Base-by-base conservation (phyloP, 2,113 vertebrate species). In the Archilochus colubris region DNA sequence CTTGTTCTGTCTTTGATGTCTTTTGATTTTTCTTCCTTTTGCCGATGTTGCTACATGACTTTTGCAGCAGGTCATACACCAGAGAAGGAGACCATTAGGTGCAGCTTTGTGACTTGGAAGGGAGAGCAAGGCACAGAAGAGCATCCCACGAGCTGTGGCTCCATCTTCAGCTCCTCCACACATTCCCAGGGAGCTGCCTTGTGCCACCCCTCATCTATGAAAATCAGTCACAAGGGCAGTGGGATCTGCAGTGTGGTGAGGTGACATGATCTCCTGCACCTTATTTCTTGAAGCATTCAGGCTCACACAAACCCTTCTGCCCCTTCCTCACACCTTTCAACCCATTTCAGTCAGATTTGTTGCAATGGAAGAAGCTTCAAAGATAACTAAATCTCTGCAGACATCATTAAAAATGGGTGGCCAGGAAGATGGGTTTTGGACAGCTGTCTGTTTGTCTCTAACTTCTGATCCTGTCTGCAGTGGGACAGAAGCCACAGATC, bases 11-110 rank as follows among this genome's bases (percentile, higher is more conserved):
- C 76, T 96, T 89, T 93, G 61, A 79, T 82, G 69, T 84, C 74
- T 76, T 89, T 87, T 87, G 62, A 91, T 53, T 89, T 80, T 64
- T 87, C 46, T 87, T 95, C 59, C 77, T 76, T 91, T 76, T 73
- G 61, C 50, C 64, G 91, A 46, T 82, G 50, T 68, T 96, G 50
- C 63, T 36, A 46, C 31, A 36, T 89, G 50, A 93, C 73, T 96
- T 89, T 91, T 92, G 38, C 63, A 80, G 14, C 4, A 91, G 63
- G 67, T 85, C 46, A 18, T 53, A 21, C 51, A 87, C 86, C 53
- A 85, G 62, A 79, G 72, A 76, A 63, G 73, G 55, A 77, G 59
- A 24, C 75, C 23, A 6, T 85, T 79, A 79, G 48, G 59, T 82
- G 70, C 48, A 84, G 58, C 66, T 54, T 14, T 33, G 33, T 78